Conservation (phyloP, 2,888 invertebrate species). For the Plusia festucae region DNA sequence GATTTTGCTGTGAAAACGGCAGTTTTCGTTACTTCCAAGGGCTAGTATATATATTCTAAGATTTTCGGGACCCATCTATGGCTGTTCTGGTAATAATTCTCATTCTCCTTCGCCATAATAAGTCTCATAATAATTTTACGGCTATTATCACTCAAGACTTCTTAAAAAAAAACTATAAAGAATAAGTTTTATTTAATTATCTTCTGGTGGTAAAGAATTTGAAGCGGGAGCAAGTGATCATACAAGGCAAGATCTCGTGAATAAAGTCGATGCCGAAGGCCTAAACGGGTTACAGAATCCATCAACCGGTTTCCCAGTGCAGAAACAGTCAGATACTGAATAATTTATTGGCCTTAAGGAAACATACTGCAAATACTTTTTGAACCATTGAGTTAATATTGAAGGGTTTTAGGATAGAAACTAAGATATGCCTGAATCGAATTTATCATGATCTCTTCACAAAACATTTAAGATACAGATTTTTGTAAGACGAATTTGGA, state of each 20-base stretch:
- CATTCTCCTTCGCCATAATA: no score
- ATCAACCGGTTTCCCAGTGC: slow-evolving; percentile 5
- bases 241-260: not conserved
- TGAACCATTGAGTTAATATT: not conserved
- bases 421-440: not conserved
- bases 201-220: not conserved
- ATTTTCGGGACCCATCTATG: no score
- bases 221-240: not conserved
- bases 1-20: not conserved
- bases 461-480: not conserved
- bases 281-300: not conserved
- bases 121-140: no score
- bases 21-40: no score
- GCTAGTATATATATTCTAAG: no score
- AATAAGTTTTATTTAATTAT: no score
- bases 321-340: not conserved
- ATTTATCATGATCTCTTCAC: not conserved
- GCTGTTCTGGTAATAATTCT: no score
- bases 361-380: not conserved
- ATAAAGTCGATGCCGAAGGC: not conserved
- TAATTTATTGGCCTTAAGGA: slow-evolving; percentile 3
- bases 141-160: no score
- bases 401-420: not conserved
- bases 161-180: no score
- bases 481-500: not conserved